phyloP scores from a whole-genome alignment of 2,888 invertebrate genomes.

The Unio pictorum region DNA sequence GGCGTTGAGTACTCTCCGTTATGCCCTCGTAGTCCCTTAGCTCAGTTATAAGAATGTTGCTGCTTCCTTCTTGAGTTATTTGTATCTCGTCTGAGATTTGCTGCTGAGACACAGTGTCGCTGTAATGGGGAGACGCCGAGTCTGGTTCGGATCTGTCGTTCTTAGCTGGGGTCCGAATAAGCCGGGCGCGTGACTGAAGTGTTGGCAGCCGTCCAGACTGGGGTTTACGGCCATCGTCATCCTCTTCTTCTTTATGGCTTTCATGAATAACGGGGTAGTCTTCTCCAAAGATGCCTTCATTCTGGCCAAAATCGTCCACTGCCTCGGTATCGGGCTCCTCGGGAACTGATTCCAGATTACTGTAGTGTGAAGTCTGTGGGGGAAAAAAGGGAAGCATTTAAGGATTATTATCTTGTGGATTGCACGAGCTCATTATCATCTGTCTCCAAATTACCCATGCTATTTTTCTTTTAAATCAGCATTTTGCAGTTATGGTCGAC shows the following conservation, averaged over 20 bases:
- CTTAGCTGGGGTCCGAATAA: conserved; percentile 42
- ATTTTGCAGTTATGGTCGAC: too few relatives aligned
- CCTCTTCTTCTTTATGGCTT: conserved; percentile 5
- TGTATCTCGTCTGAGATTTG: conserved; percentile 24
- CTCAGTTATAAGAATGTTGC: conserved; percentile 41
- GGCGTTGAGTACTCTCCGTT: not conserved
- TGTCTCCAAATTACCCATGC: too few relatives aligned
- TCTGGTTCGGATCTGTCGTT: conserved; percentile 18
- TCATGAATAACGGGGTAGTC: too few relatives aligned
- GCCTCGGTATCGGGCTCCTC: conserved; percentile 13
- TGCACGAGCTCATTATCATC: too few relatives aligned
- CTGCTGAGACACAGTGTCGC: conserved; percentile 11
- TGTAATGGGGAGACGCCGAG: conserved; percentile 10
- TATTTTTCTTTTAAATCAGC: too few relatives aligned
- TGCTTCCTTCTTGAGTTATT: too few relatives aligned
- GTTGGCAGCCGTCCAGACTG: conserved; percentile 34
- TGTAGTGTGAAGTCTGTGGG: conserved; percentile 8
- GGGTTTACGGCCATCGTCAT: conserved; percentile 12
- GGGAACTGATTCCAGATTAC: conserved; percentile 21
- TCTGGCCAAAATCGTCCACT: not conserved
- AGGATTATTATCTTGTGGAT: too few relatives aligned
- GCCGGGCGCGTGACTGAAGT: conserved; percentile 32
- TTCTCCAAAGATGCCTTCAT: too few relatives aligned
- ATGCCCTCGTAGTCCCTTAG: conserved; percentile 25
- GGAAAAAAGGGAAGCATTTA: not conserved